Evolutionary conservation across 2,888 invertebrate genomes (phyloP), one percentile per base, ranked within the genome.

Genomic region (Tachina fera): DNA sequence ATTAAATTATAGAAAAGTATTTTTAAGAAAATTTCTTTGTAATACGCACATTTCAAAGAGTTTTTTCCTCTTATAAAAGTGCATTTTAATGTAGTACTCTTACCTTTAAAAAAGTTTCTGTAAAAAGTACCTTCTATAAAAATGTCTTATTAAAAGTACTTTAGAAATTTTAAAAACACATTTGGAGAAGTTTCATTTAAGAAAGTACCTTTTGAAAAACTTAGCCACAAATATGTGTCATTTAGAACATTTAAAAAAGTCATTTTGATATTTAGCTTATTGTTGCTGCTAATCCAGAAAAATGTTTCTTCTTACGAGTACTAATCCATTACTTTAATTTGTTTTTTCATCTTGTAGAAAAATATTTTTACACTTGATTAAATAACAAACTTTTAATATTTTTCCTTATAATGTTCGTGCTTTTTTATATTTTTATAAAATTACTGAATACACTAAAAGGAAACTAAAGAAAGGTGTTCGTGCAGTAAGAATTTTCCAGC

Each of bases 291-390:
- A 31, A 31, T 6, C 31, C 6, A 31, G 31, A 31, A 31, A 5
- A 31, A 31, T 6, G 0, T 31, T 31, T 31, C 31, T 31, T 31
- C 31, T 31, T 31, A 31, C 31, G 31, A 31, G 49, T n/a, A 56
- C 6, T 22, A 56, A 56, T 56, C 56, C 56, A 22, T 31, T 31
- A 31, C 31, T 31, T 31, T 19, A 22, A 53, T 53, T 53, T 53
- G 53, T 19, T 53, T 10, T 9, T 53, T 1, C 53, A 53, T 16
- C 9, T 11, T 11, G 3, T 13, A 58, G 9, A 31, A 43, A 70
- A 77, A 58, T 51, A 22, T n/a, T 56, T 72, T 74, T 51, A 41
- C 58, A 61, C 58, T 80, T 80, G 67, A 72, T 80, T 80, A 72
- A 67, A 22, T 10, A 43, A 41, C 4, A 13, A n/a, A 11, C 19